phyloP scores from a whole-genome alignment of 2,113 vertebrate genomes.

The Gasterosteus nipponicus region DNA sequence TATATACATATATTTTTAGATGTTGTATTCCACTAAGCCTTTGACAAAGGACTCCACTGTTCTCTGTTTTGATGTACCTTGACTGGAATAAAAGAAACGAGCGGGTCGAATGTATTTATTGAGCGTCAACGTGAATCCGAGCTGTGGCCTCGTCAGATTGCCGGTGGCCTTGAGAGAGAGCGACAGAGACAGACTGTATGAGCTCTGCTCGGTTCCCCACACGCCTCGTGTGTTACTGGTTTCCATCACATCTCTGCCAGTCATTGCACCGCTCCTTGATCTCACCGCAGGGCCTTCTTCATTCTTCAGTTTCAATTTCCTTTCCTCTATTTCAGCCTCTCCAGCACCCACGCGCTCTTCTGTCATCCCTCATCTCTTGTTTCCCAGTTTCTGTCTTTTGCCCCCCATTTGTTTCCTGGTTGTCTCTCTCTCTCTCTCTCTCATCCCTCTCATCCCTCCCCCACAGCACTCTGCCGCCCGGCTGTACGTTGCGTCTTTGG shows the following conservation, averaged over 20 bases:
- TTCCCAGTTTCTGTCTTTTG: slow-evolving; percentile 29
- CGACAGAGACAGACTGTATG: slow-evolving; percentile 52
- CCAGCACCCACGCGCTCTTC: not conserved
- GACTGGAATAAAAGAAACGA: too few relatives aligned
- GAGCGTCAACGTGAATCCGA: slow-evolving; percentile 39
- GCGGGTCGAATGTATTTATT: slow-evolving; percentile 36
- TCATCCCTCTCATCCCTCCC: slow-evolving; percentile 50
- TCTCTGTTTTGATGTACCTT: slow-evolving; percentile 1
- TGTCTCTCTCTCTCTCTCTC: slow-evolving; percentile 29
- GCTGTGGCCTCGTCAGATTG: slow-evolving; percentile 45
- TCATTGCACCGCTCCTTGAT: slow-evolving; percentile 6
- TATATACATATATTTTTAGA: not conserved
- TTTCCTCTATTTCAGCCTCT: slow-evolving; percentile 2
- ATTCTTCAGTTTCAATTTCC: slow-evolving; percentile 15
- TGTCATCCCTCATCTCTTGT: slow-evolving; percentile 27
- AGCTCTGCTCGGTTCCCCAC: slow-evolving; percentile 18
- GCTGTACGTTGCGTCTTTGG: slow-evolving; percentile 36
- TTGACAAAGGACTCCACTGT: slow-evolving; percentile 9
- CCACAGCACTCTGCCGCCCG: slow-evolving; percentile 44
- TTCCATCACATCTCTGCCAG: not conserved
- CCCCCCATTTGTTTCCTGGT: slow-evolving; percentile 32
- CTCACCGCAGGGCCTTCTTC: not conserved
- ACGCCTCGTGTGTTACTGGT: slow-evolving; percentile 2
- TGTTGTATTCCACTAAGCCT: not conserved
- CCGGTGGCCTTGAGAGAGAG: slow-evolving; percentile 55